Base-by-base conservation (phyloP, 37 sponge, comb jelly and placozoan species). In the Haliclona indistincta region DNA sequence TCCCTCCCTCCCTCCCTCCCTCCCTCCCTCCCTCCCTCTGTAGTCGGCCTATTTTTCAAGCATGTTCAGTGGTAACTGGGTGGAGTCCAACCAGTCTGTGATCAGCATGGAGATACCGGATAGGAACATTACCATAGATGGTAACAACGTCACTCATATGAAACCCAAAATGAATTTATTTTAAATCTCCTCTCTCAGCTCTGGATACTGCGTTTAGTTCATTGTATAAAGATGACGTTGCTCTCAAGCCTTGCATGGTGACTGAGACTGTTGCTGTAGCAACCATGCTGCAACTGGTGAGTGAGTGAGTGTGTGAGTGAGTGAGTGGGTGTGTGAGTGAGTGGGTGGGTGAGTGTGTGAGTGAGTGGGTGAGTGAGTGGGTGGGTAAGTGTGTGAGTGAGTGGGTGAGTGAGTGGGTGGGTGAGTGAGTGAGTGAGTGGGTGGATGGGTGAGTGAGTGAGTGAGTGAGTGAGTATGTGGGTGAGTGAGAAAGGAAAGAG, bases 31-130 rank as follows among this genome's bases (percentile, higher is more conserved):
- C 19, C 54, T 52, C 39, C 20, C 36, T 35, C 38, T 74, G 33
- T 51, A 89, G 90, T 89, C 90, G 0, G 38, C 56, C 11, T 89
- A 89, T 54, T 89, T 89, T 58, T 53, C 73, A 4, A 67, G 81
- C 52, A 83, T 89, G 85, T 89, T 89, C 71, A 89, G 81, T 84
- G 90, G 90, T 0, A 63, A 65, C 45, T 90, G 91, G 91, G 81
- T 73, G 75, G 87, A 89, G 62, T 74, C 75, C 0, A 40, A 51
- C 30, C 65, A 79, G 38, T 10, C 68, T 26, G 2, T 15, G 1
- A 74, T 89, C 29, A 3, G 23, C 0, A 41, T 89, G 0, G 77
- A 84, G 25, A 89, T 89, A 13, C 90, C 79, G 15, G 90, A 89
- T 67, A 40, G 73, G 19, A 79, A 89, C 54, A 80, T 89, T 30